Base-by-base conservation (phyloP, 1,140 invertebrate species). In the Solen grandis region DNA sequence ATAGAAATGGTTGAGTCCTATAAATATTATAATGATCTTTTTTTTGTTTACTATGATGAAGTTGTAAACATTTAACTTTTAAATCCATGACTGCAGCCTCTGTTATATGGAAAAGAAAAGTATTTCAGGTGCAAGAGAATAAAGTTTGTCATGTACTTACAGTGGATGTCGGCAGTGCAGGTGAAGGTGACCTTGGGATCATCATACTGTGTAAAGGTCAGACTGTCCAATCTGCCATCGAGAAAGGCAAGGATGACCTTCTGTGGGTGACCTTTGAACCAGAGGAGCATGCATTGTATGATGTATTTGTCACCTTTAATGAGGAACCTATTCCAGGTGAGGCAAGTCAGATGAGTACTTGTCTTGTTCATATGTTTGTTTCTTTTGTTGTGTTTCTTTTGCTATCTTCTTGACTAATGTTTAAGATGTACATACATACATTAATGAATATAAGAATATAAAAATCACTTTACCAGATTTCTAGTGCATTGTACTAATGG, bases 211-310 rank as follows among this genome's bases (percentile, higher is more conserved):
- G 99, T n/a, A 97, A 97, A 88, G 97, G 97, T 3, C 95, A 97
- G 88, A 99, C 99, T 93, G 98, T 99, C 5, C 98, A 98, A 5
- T 99, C 99, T 93, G 99, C 98, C 92, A 98, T 99, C 0, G 97
- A 99, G 89, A 82, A 88, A 57, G 97, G 97, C 54, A 98, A 99
- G 94, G 99, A 99, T 92, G 98, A 98, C 0, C 95, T 96, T 87
- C 99, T 99, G 86, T 92, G 95, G 87, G 98, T 99, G 2, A 99
- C 99, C 91, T 99, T 99, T 91, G 99, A 98, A 87, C 98, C 98
- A 0, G 96, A 97, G 66, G 97, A 97, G 93, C 95, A 97, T 2
- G 96, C 96, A 2, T 94, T 95, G 0, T 97, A 98, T 91, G 96
- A 95, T 77, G 87, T 94, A 29, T 98, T 96, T 75, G 97, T 99